These are phyloP conservation scores for Falco biarmicus DNA, from an alignment of 2,797 vertebrate genomes.

Conservation along the genomic window DNA sequence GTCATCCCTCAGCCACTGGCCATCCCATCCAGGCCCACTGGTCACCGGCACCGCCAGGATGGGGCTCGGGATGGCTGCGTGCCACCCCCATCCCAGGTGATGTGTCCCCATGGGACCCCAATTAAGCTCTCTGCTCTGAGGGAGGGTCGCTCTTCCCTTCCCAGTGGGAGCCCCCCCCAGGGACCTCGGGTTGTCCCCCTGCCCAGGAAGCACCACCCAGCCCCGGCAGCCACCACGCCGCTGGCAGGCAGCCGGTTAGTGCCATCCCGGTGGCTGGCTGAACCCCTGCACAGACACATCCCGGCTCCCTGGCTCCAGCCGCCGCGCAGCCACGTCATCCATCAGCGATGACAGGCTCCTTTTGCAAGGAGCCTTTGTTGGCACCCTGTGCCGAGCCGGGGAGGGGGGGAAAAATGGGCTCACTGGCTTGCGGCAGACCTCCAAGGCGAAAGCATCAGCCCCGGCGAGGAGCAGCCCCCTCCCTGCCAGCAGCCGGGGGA, in stretches of 20 bases:
- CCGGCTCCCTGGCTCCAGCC: slow-evolving; percentile 50
- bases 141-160: not conserved
- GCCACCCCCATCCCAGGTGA: not conserved
- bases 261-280: slow-evolving; percentile 62
- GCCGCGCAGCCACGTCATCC: slow-evolving; percentile 41
- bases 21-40: not conserved
- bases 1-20: not conserved
- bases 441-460: slow-evolving; percentile 20
- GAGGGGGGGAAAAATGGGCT: not conserved
- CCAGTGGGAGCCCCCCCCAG: fast-evolving
- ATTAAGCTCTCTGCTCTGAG: fast-evolving
- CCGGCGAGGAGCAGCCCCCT: slow-evolving; percentile 1
- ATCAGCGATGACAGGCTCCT: slow-evolving; percentile 63
- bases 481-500: slow-evolving; percentile 19
- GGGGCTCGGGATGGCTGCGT: fast-evolving
- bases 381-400: slow-evolving; percentile 2
- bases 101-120: fast-evolving
- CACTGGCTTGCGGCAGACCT: slow-evolving; percentile 10
- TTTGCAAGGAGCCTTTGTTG: slow-evolving; percentile 64
- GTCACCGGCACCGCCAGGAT: not conserved
- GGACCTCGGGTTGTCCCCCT: not conserved
- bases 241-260: not conserved
- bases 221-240: not conserved
- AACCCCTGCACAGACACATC: not conserved
- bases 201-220: not conserved